Evolutionary conservation across 53 echinoderm and acorn worm genomes (phyloP).

Genomic region (Crossaster papposus): DNA sequence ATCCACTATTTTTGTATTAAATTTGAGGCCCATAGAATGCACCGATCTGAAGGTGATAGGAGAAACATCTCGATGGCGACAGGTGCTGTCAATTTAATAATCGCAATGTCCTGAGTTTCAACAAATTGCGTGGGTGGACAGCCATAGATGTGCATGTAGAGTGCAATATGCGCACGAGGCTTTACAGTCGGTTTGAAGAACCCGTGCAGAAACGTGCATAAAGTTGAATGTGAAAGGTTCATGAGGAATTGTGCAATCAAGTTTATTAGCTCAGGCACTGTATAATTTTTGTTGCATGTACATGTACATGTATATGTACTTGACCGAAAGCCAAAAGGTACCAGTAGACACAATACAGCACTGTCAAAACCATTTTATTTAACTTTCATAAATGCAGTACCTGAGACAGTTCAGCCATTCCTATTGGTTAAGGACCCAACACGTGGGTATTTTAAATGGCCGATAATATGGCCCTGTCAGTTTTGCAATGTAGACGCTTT

Average conservation of each 20-base stretch:
- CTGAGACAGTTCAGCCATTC: too few relatives aligned
- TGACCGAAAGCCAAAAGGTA: too few relatives aligned
- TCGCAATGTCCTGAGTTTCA: background rate
- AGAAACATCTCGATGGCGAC: slow-evolving; percentile 22
- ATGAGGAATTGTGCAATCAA: background rate
- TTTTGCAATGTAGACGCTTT: too few relatives aligned
- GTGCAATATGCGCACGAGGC: background rate
- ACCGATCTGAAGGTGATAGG: slow-evolving; percentile 18
- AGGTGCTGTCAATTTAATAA: slow-evolving; percentile 62
- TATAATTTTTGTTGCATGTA: too few relatives aligned
- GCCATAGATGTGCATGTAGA: background rate
- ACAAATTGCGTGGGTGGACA: slow-evolving; percentile 13
- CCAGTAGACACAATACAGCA: too few relatives aligned
- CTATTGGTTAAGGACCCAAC: too few relatives aligned
- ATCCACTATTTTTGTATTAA: too few relatives aligned
- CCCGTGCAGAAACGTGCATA: background rate
- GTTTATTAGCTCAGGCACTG: background rate
- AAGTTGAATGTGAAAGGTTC: background rate
- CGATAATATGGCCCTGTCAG: too few relatives aligned
- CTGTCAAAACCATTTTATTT: too few relatives aligned
- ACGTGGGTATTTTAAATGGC: too few relatives aligned
- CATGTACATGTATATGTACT: background rate
- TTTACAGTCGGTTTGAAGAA: background rate
- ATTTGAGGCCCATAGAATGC: background rate
- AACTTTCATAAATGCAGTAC: too few relatives aligned